Evolutionary conservation across 2,113 vertebrate genomes (phyloP).

Genomic region (Ochotona curzoniae): DNA sequence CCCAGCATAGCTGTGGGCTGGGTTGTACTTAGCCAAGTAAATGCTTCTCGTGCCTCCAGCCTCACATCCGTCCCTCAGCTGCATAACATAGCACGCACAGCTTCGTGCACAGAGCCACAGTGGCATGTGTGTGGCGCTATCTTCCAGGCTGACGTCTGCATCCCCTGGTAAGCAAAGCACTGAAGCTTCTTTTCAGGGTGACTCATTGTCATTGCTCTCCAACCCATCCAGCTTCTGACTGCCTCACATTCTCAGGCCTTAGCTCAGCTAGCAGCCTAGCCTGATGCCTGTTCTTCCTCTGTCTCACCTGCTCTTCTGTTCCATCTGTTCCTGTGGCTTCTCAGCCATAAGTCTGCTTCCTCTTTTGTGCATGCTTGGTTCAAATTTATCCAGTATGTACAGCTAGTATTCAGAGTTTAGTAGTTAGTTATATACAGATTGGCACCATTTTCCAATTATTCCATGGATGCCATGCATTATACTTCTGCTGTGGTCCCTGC

Average conservation of each 20-base stretch:
- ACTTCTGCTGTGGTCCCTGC: not conserved
- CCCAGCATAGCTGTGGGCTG: not conserved
- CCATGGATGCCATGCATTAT: not conserved
- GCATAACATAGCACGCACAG: not conserved
- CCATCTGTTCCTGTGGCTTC: not conserved
- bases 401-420: not conserved
- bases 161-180: not conserved
- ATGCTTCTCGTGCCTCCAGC: not conserved
- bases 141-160: not conserved
- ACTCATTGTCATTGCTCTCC: not conserved
- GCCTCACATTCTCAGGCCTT: not conserved
- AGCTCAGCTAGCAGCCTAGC: not conserved
- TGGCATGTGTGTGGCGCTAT: not conserved
- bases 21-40: not conserved
- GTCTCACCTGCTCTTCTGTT: not conserved
- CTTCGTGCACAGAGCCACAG: rapidly evolving
- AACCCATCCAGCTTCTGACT: not conserved
- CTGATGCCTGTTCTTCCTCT: not conserved
- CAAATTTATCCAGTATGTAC: not conserved
- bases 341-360: not conserved
- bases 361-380: not conserved
- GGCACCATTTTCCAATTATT: not conserved
- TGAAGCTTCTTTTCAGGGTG: not conserved
- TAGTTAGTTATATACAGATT: not conserved
- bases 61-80: not conserved